A percentile compares a stretch with the other conserved stretches of the same genome.
Evolutionary conservation across 64 coral and sea anemone species (phyloP).

Genomic region (Stichodactyla helianthus): DNA sequence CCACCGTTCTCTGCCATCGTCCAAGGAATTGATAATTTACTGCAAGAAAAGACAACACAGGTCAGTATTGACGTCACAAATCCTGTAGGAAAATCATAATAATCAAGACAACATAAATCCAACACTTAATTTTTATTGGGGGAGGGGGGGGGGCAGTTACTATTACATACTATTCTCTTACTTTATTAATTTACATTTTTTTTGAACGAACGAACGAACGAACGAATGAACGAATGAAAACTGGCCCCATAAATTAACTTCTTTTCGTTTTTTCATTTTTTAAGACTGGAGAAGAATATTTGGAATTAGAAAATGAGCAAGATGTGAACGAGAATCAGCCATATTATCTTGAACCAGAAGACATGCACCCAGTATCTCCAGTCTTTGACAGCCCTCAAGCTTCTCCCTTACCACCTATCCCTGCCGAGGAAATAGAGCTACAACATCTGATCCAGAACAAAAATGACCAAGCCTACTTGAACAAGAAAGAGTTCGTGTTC

Average conservation of each 20-base stretch:
- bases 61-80: not conserved
- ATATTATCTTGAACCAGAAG: conserved; percentile 65
- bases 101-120: no score
- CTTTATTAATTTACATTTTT: no score
- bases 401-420: conserved; percentile 65
- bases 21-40: conserved; percentile 58
- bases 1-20: conserved; percentile 58
- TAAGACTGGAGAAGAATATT: conserved; percentile 73
- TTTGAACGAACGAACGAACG: no score
- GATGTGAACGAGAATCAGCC: conserved; percentile 6
- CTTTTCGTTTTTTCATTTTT: not conserved
- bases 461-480: conserved; percentile 1
- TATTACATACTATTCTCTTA: no score
- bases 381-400: conserved; percentile 21
- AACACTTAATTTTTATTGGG: no score
- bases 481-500: conserved; percentile 47
- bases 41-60: conserved; percentile 51
- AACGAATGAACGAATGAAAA: no score
- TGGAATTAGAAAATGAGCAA: conserved; percentile 59
- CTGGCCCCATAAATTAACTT: not conserved
- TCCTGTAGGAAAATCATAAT: not conserved
- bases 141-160: no score
- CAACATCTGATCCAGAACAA: conserved; percentile 30
- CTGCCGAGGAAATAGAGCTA: conserved; percentile 66
- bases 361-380: conserved; percentile 17